These are phyloP conservation scores for Melipona beecheii DNA, from an alignment of 2,888 invertebrate species.

Conservation along the genomic window DNA sequence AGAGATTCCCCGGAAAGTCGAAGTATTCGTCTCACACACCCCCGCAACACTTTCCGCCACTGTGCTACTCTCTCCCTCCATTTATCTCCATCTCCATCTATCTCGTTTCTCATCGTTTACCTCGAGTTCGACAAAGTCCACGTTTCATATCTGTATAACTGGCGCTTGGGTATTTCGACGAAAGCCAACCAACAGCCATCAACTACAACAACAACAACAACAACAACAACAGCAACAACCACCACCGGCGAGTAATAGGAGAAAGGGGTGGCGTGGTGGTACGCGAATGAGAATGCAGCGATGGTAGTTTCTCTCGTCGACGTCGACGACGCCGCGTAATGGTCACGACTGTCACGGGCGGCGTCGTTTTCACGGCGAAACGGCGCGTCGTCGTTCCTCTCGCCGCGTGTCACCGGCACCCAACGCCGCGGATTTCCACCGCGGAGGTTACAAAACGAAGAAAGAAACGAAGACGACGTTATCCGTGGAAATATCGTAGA, in stretches of 20 bases:
- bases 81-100: neutral
- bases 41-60: neutral
- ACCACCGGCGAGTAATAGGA: constrained; percentile 3
- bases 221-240: constrained; percentile 12
- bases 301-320: constrained; percentile 33
- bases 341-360: constrained; percentile 49
- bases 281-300: constrained; percentile 21
- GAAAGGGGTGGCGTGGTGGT: neutral
- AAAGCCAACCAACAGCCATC: constrained; percentile 2
- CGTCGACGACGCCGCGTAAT: constrained; percentile 40
- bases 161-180: constrained; percentile 19
- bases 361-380: constrained; percentile 53
- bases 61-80: too few relatives aligned
- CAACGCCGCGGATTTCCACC: constrained; percentile 17
- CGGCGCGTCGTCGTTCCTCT: constrained; percentile 44
- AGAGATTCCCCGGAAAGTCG: constrained; percentile 25
- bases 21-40: constrained; percentile 35
- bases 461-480: constrained; percentile 35
- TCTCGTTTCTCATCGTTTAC: constrained; percentile 7
- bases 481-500: neutral
- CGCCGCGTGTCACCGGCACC: constrained; percentile 24
- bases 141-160: constrained; percentile 22
- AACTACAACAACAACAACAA: constrained; percentile 7
- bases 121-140: constrained; percentile 25
- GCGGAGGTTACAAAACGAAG: constrained; percentile 39